Evolutionary conservation across 2,113 vertebrate species (phyloP), one percentile per base, ranked within the genome.

Genomic region (Oncorhynchus kisutch): DNA sequence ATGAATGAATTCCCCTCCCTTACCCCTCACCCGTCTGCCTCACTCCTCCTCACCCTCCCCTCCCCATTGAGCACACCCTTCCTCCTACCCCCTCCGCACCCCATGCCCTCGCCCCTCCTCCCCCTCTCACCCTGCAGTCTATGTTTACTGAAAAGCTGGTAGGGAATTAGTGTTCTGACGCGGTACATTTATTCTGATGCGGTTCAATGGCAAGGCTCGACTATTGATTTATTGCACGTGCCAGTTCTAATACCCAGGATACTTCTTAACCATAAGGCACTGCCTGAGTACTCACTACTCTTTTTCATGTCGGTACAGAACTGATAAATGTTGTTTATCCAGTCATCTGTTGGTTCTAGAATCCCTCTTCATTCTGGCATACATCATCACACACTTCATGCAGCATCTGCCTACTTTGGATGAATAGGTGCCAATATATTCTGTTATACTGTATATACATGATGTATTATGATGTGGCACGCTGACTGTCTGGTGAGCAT

Each of bases 211-310:
- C 75, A 83, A 86, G 39, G 81, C 81, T 80, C 78, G 82, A 4
- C 75, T 62, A 71, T 82, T 90, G 86, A 90, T 90, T 89, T 85
- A 91, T 90, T 77, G 34, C 74, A 22, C 82, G 75, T 85, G 85
- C 87, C 86, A 81, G 82, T 80, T 78, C 72, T 77, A 85, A 31
- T 74, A 80, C 24, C 78, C 79, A 67, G 65, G 78, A 72, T 75
- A n/a, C 49, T 22, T 54, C 34, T 82, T 76, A 34, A 31, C 29
- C 29, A 31, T 29, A 81, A 81, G 27, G 27, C 27, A 27, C 27
- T 27, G 27, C 27, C 27, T 27, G 27, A 27, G 45, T 59, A 54
- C 45, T 34, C 2, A 69, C 8, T 80, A 22, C n/a, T 62, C 60
- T 62, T 22, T 6, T 45, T 45, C 4, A 4, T 8, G 16, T 57